These are phyloP conservation scores for Rachycentron canadum DNA, from an alignment of 2,797 vertebrate species.

Conservation along the genomic window DNA sequence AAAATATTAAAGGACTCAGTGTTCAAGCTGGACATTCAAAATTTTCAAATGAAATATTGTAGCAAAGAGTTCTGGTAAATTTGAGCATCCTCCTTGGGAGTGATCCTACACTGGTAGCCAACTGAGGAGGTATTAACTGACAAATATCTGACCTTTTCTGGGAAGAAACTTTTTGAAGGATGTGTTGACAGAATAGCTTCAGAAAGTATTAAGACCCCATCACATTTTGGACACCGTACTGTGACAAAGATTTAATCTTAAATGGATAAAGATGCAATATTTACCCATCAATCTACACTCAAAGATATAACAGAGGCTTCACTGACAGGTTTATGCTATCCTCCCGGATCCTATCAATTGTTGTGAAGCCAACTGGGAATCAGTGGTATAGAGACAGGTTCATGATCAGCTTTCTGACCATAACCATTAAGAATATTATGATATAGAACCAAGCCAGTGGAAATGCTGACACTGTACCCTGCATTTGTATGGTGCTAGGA, in stretches of 20 bases:
- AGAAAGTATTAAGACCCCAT: no score
- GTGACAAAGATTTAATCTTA: no score
- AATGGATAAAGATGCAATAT: no score
- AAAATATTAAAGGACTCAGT: slow-evolving; percentile 10
- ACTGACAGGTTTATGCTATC: not conserved
- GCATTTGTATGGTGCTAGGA: not conserved
- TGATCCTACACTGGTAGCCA: not conserved
- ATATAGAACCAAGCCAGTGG: not conserved
- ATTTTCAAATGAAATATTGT: not conserved
- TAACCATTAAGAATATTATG: slow-evolving; percentile 2
- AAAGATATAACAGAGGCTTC: not conserved
- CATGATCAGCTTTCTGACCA: not conserved
- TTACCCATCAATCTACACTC: not conserved
- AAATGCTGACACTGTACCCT: not conserved
- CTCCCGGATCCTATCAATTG: not conserved
- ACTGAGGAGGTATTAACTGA: no score
- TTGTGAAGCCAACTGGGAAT: not conserved
- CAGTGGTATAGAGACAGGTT: not conserved
- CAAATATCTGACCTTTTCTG: no score
- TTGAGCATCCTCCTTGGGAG: not conserved
- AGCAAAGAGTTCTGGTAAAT: not conserved
- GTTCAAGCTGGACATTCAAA: not conserved
- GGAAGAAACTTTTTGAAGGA: no score
- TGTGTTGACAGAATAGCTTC: no score
- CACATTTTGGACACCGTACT: no score